Conservation (phyloP, 2,113 vertebrate genomes). For the Brevimyrus niger region DNA sequence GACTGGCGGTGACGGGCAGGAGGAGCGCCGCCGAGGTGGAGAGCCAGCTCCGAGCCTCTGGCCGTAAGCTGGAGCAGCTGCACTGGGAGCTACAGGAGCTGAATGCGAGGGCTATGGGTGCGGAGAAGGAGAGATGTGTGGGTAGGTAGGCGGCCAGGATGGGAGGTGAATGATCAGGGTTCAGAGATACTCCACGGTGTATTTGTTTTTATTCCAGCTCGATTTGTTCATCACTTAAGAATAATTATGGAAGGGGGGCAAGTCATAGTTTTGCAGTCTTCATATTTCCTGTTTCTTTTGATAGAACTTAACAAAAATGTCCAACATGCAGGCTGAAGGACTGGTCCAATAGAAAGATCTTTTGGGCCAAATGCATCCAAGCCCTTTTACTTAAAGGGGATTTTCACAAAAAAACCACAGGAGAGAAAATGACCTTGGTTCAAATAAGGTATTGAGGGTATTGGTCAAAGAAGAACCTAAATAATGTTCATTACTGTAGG, state of each 20-base stretch:
- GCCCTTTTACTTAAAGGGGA: not conserved
- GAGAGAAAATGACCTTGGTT: not conserved
- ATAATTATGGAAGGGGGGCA: not conserved
- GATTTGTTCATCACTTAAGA: not conserved
- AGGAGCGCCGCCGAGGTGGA: constrained; percentile 59
- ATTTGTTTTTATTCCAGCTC: not conserved
- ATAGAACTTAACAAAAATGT: not conserved
- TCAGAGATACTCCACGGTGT: not conserved
- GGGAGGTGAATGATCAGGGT: not conserved
- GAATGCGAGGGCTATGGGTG: constrained; percentile 57
- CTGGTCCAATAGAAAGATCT: not conserved
- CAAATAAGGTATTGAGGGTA: not conserved
- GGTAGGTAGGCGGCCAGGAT: constrained; percentile 28
- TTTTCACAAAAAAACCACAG: not conserved
- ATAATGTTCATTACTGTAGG: not conserved
- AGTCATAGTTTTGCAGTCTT: not conserved
- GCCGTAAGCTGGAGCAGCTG: constrained; percentile 58
- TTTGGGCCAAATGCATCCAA: not conserved
- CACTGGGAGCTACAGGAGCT: constrained; percentile 65
- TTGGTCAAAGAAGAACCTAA: not conserved
- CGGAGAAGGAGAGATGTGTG: constrained; percentile 45
- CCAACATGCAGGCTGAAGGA: not conserved
- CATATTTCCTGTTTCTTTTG: not conserved
- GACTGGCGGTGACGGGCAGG: constrained; percentile 54
- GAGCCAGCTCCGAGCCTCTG: constrained; percentile 55